Evolutionary conservation across 1,140 invertebrate species (phyloP).

Genomic region (Euglossa dilemma): DNA sequence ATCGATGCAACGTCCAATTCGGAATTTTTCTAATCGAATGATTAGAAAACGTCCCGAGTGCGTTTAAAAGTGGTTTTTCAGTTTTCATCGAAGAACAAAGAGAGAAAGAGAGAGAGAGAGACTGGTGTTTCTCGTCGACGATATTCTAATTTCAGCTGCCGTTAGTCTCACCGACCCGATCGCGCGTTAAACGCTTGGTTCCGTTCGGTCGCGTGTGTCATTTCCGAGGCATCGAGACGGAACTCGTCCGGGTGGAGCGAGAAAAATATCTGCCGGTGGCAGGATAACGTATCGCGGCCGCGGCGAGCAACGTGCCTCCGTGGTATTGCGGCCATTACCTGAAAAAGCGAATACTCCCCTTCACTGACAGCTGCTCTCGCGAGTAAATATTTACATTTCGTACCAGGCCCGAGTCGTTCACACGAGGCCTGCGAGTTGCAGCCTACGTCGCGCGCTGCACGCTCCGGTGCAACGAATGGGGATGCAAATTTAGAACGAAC

Average conservation of each 20-base stretch:
- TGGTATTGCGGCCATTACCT: slow-evolving; percentile 20
- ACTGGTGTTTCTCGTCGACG: too few relatives aligned
- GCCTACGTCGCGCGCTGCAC: neutral
- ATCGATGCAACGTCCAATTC: too few relatives aligned
- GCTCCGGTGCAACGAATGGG: neutral
- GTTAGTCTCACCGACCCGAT: neutral
- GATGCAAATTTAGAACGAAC: slow-evolving; percentile 8
- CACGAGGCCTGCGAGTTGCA: slow-evolving; percentile 3
- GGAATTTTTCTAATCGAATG: too few relatives aligned
- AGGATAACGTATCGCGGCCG: neutral
- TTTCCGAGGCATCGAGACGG: too few relatives aligned
- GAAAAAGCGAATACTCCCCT: slow-evolving; percentile 32
- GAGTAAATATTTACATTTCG: slow-evolving; percentile 50
- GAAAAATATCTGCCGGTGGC: neutral
- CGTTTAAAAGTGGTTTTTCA: too few relatives aligned
- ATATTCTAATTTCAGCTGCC: neutral
- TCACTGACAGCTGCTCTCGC: slow-evolving; percentile 47
- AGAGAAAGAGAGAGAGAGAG: too few relatives aligned
- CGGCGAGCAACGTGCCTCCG: neutral
- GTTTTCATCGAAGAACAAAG: too few relatives aligned
- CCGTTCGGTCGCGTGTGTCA: neutral
- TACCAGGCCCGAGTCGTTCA: slow-evolving; percentile 32
- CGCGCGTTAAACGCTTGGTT: neutral
- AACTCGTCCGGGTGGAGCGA: neutral
- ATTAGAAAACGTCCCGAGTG: too few relatives aligned